Percentiles rank a stretch among this genome's conserved stretches.
Conservation (phyloP, 2,113 vertebrate genomes). For the Climacteris rufus region DNA sequence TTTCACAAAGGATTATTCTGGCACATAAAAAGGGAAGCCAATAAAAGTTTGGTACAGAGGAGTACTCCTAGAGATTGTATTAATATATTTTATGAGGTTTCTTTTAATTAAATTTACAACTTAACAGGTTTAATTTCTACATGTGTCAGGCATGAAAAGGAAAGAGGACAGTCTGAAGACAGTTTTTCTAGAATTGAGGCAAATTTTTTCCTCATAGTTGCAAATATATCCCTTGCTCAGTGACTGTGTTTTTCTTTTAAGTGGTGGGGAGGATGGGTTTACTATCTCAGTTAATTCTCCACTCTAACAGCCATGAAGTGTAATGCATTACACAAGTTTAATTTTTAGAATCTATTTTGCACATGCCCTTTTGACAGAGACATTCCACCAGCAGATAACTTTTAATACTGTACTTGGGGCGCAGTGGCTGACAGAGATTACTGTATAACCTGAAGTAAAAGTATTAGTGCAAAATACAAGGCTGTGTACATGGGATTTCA, state of each 20-base stretch:
- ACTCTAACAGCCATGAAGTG: not conserved
- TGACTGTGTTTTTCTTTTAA: not conserved
- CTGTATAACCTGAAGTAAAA: slow-evolving; percentile 21
- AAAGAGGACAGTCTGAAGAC: not conserved
- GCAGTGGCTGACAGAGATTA: not conserved
- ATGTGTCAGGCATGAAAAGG: not conserved
- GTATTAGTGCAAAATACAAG: not conserved
- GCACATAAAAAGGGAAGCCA: not conserved
- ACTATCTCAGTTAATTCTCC: not conserved
- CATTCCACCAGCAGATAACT: not conserved
- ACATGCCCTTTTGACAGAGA: not conserved
- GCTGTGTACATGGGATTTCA: slow-evolving; percentile 9
- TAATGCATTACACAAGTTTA: slow-evolving; percentile 17
- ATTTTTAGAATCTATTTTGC: slow-evolving; percentile 24
- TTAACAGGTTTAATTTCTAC: slow-evolving; percentile 23
- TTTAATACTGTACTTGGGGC: not conserved
- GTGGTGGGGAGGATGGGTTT: not conserved
- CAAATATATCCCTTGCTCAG: not conserved
- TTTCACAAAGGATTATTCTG: slow-evolving; percentile 21
- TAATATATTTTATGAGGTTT: not conserved
- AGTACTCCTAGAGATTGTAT: not conserved
- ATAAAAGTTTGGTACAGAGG: not conserved
- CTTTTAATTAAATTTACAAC: slow-evolving; percentile 26
- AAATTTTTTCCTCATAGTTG: not conserved
- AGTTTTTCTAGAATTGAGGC: not conserved